Conservation (phyloP, 2,797 vertebrate genomes). For the Enteromius afrohamiltoni region DNA sequence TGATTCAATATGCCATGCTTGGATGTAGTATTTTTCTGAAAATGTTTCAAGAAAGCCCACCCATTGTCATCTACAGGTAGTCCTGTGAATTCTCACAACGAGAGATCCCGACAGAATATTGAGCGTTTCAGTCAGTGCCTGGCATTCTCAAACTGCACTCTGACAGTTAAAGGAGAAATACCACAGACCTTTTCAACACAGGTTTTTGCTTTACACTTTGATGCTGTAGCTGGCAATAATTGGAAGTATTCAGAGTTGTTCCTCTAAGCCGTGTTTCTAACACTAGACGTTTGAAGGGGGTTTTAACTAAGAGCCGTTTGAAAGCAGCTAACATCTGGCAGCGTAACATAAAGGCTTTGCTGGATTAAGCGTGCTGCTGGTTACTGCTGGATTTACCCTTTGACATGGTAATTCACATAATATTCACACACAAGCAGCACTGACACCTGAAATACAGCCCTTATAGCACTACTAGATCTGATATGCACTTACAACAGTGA, state of each 20-base stretch:
- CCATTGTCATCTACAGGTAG: not conserved
- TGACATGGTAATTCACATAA: constrained; percentile 47
- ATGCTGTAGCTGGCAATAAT: constrained; percentile 30
- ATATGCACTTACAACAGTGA: not conserved
- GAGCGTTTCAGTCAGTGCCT: constrained; percentile 4
- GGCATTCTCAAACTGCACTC: constrained; percentile 11
- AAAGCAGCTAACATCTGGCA: constrained; percentile 50
- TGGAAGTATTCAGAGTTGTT: constrained; percentile 32
- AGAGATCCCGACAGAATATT: constrained; percentile 7
- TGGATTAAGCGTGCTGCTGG: constrained; percentile 46
- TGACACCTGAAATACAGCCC: constrained; percentile 30
- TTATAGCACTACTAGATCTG: not conserved
- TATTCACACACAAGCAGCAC: constrained; percentile 34
- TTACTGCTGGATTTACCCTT: constrained; percentile 45
- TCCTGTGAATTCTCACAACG: not conserved
- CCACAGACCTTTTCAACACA: not conserved
- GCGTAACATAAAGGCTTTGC: constrained; percentile 43
- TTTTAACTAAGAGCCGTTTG: constrained; percentile 39
- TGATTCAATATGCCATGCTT: not conserved
- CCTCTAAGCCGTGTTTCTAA: constrained; percentile 33
- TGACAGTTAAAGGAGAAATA: constrained; percentile 1
- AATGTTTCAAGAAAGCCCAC: not conserved
- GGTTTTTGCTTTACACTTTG: constrained; percentile 34
- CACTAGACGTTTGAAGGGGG: constrained; percentile 39
- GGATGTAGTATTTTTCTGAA: not conserved